Percentiles rank a stretch among this genome's conserved stretches.
Evolutionary conservation across 2,888 invertebrate species (phyloP).

Genomic region (Biston stratarius): DNA sequence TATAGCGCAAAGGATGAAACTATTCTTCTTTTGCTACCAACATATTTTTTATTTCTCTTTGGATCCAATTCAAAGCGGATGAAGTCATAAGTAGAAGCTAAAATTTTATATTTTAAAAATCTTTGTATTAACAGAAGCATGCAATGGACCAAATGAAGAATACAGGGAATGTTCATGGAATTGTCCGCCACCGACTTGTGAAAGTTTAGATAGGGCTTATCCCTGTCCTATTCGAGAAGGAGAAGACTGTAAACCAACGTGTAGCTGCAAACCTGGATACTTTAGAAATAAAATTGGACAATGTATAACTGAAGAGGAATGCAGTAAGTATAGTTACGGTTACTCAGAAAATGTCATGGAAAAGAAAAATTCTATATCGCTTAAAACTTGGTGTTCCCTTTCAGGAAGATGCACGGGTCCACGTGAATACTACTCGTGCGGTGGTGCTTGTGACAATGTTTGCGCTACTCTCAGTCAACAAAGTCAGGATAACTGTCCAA

Average conservation of each 20-base stretch:
- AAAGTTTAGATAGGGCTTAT: constrained; percentile 38
- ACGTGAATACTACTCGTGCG: constrained; percentile 53
- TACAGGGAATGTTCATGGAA: constrained; percentile 43
- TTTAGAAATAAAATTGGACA: constrained; percentile 46
- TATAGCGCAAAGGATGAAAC: no score
- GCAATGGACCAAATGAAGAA: constrained; percentile 39
- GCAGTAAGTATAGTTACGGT: constrained; percentile 25
- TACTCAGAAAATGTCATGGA: background rate
- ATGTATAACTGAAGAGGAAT: constrained; percentile 31
- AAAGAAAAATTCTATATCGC: background rate
- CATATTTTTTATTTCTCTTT: no score
- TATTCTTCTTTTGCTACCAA: no score
- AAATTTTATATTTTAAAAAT: background rate
- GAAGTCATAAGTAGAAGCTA: background rate
- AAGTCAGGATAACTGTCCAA: constrained; percentile 53
- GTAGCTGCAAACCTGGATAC: constrained; percentile 56
- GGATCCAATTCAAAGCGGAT: no score
- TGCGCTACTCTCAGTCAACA: constrained; percentile 50
- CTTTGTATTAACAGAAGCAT: constrained; percentile 13
- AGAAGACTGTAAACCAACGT: constrained; percentile 40
- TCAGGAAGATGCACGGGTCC: constrained; percentile 51
- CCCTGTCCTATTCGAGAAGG: constrained; percentile 31
- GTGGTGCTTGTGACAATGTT: constrained; percentile 58
- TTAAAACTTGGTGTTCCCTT: constrained; percentile 5
- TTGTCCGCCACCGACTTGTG: constrained; percentile 54